Conservation (phyloP, 1,140 invertebrate species). For the Caenorhabditis elegans region DNA sequence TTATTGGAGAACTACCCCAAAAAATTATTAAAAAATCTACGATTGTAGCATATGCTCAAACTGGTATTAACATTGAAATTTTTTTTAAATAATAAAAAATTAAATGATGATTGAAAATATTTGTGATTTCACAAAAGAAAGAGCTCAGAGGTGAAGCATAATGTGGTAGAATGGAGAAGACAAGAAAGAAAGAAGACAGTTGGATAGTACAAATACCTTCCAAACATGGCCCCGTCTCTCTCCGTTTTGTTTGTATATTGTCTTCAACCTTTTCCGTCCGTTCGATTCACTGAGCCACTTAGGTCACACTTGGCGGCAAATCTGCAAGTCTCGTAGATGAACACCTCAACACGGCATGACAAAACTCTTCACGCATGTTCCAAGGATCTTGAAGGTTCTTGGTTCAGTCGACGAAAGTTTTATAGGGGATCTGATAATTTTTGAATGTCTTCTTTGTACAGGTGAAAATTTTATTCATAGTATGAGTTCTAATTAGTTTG, state of each 20-base stretch:
- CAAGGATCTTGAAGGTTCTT: no score
- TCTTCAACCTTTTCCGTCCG: neutral
- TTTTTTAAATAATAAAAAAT: no score
- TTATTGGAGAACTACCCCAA: no score
- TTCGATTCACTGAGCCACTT: conserved; percentile 27
- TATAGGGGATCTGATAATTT: no score
- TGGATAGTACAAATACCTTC: conserved; percentile 27
- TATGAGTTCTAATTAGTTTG: no score
- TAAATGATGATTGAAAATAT: no score
- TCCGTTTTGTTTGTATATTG: conserved; percentile 21
- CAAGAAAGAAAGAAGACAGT: neutral
- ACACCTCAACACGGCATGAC: neutral
- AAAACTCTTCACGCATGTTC: neutral
- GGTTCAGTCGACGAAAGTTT: no score
- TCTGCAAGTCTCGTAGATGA: conserved; percentile 21
- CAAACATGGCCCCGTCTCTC: neutral
- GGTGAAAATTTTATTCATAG: no score
- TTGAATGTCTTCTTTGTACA: no score
- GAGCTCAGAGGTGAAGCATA: neutral
- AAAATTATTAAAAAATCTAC: no score
- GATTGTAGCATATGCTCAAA: no score
- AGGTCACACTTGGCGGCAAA: conserved; percentile 30
- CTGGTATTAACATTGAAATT: no score
- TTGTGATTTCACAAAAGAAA: neutral
- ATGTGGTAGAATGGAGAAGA: neutral